These are phyloP conservation scores for Eurystomus glaucurus DNA, from an alignment of 2,797 vertebrate species.

Conservation along the genomic window DNA sequence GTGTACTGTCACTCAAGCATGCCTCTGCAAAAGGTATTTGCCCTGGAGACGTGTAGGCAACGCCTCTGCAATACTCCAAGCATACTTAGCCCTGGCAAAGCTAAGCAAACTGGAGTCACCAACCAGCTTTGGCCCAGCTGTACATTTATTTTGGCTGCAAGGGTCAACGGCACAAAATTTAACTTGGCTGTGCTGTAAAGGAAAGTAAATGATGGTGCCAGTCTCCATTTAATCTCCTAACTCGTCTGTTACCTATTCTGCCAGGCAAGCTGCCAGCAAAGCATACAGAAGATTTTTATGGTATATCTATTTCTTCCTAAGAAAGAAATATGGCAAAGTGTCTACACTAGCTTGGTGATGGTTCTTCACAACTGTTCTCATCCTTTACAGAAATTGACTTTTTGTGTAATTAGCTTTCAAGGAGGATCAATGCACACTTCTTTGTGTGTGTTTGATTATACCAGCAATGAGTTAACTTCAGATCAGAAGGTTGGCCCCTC, in stretches of 20 bases:
- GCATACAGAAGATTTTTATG: background rate
- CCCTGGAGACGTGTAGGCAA: background rate
- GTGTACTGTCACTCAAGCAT: background rate
- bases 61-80: background rate
- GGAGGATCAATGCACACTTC: background rate
- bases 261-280: background rate
- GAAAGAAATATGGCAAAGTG: background rate
- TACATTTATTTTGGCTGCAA: conserved; percentile 76
- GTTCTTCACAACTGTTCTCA: background rate
- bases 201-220: conserved; percentile 48
- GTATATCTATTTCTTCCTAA: background rate
- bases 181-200: conserved; percentile 62
- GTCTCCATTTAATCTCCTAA: conserved; percentile 45
- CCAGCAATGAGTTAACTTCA: background rate
- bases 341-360: background rate
- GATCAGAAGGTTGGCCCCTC: background rate
- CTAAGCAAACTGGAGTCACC: background rate
- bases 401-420: background rate
- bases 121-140: conserved; percentile 35
- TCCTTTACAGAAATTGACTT: background rate
- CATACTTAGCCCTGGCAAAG: background rate
- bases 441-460: background rate
- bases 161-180: conserved; percentile 52
- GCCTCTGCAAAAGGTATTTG: conserved; percentile 30
- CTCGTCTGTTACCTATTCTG: conserved; percentile 21